Evolutionary conservation across 2,797 vertebrate species (phyloP).

Genomic region (Gymnopithys bicolor): DNA sequence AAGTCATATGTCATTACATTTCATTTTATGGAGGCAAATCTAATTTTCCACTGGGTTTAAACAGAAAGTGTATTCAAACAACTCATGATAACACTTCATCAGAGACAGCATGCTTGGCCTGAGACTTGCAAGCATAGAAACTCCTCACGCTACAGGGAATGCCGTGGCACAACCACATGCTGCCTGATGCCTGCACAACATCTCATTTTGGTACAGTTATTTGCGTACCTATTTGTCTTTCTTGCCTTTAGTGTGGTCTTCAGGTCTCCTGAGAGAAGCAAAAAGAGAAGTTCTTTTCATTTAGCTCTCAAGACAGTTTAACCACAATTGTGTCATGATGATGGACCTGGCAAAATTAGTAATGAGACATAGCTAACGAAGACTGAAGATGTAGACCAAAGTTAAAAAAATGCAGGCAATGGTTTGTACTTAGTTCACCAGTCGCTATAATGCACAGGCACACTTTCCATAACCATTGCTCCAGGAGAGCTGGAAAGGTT

Average conservation of each 20-base stretch:
- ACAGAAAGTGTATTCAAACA: not conserved
- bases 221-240: not conserved
- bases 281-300: not conserved
- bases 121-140: not conserved
- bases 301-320: not conserved
- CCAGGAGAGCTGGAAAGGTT: not conserved
- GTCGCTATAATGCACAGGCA: not conserved
- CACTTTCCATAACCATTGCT: not conserved
- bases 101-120: fast-evolving
- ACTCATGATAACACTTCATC: not conserved
- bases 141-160: not conserved
- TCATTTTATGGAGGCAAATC: not conserved
- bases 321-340: not conserved
- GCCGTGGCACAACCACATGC: not conserved
- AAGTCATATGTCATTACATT: not conserved
- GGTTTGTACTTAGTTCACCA: not conserved
- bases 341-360: not conserved
- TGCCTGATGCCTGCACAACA: not conserved
- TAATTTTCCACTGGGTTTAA: not conserved
- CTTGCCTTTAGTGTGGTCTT: not conserved
- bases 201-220: fast-evolving
- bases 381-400: not conserved
- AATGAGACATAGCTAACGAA: not conserved
- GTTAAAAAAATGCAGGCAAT: not conserved
- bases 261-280: not conserved